phyloP scores from a whole-genome alignment of 2,113 vertebrate species.

The Amazona guildingii region DNA sequence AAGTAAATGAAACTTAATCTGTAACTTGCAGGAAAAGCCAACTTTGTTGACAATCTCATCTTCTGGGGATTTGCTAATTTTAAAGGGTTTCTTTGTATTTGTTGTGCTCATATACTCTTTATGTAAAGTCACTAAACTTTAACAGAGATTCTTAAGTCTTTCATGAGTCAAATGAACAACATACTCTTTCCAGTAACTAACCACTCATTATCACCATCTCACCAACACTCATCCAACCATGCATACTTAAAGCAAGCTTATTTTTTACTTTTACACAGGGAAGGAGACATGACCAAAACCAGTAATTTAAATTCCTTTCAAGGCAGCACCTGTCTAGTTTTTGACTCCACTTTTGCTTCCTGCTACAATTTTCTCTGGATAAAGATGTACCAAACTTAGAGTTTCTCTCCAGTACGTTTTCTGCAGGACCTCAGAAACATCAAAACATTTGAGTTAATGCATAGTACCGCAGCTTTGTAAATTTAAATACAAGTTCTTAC shows the following conservation, averaged over 20 bases:
- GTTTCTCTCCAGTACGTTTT: not conserved
- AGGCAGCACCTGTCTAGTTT: not conserved
- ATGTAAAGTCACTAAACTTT: not conserved
- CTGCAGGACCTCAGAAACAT: not conserved
- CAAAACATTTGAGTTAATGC: not conserved
- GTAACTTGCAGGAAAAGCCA: not conserved
- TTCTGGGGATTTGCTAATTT: not conserved
- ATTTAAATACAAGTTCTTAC: not conserved
- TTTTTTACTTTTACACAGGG: not conserved
- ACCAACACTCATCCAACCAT: not conserved
- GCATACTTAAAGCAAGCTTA: not conserved
- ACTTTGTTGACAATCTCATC: not conserved
- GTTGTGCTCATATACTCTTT: not conserved
- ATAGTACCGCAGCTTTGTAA: not conserved
- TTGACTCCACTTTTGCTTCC: not conserved
- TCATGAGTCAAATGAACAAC: not conserved
- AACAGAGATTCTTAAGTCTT: not conserved
- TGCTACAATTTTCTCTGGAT: not conserved
- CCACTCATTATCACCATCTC: not conserved
- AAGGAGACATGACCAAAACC: rapidly evolving
- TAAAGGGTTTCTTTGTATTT: not conserved
- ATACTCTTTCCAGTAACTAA: not conserved
- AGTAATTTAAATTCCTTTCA: not conserved
- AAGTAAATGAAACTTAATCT: not conserved
- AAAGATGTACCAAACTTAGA: not conserved